Base-by-base conservation (phyloP, 2,888 invertebrate genomes). In the Aspidiotus rigidus region DNA sequence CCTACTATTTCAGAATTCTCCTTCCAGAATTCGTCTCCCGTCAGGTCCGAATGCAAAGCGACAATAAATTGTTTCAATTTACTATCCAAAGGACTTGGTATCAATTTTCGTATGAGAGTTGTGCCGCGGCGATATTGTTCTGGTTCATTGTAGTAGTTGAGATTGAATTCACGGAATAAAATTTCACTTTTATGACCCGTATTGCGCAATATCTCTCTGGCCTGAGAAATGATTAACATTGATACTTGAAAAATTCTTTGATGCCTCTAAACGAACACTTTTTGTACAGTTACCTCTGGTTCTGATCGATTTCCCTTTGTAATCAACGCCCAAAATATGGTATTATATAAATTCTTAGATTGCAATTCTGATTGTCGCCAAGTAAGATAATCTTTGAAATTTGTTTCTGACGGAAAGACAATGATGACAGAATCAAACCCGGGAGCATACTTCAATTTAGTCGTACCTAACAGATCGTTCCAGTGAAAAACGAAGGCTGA, bases 351-450 rank as follows among this genome's bases (percentile, higher is more conserved):
- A 81, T 98, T 98, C 78, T 98, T 98, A 16, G 97, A 88, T 77
- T 98, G 97, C 69, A 93, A 91, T 80, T 95, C 94, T 28, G 91
- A 93, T 80, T 95, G 94, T 63, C 94, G 82, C 94, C 94, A 95
- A 76, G 89, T 88, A 67, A 95, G 80, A 77, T 95, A 95, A 79
- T 95, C 93, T 72, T 87, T 83, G 53, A 98, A 79, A 79, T 91
- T 93, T 75, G 88, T 82, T 77, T 93, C 88, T 7, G 86, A 85
- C 0, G 97, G 96, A 80, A 97, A 97, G 39, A 94, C 78, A 57
- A 97, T 85, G 53, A 90, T 81, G 70, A 97, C 83, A 0, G 90
- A 92, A 81, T 98, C 97, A 80, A 98, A 98, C 15, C 87, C 83
- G 7, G 97, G 97, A 0, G 95, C 91, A 80, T 93, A 94, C 75